Evolutionary conservation across 2,888 invertebrate genomes (phyloP), one percentile per base, ranked within the genome.

Genomic region (Tholera decimalis): DNA sequence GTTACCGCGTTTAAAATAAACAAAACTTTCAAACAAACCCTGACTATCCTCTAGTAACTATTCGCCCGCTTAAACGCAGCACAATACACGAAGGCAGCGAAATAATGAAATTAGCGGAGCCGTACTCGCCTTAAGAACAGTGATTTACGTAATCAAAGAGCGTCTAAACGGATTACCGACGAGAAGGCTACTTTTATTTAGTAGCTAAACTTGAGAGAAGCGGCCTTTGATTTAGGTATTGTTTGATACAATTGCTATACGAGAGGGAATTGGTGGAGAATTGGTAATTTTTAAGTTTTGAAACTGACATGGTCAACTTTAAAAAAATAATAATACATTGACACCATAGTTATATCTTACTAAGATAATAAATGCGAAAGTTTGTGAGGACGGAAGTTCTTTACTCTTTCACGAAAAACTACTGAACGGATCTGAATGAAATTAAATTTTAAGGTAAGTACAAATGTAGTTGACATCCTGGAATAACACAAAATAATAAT

Each of bases 121-220:
- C 79, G 84, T 46, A 82, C 80, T 80, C 85, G 88, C 83, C 88
- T 88, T 91, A 91, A 91, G 92, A 89, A 89, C 86, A 83, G 87
- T 89, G 91, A 92, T 92, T 91, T 89, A 89, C 88, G 87, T 89
- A 92, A 93, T 94, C 93, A 94, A 94, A 93, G 92, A 90, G 85
- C 88, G 83, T 66, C 83, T 90, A 89, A 91, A 88, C 83, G 84
- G 86, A 88, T 90, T 81, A 63, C 70, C 41, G 61, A 30, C 68
- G 75, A 71, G 73, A 75, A 79, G 72, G 79, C 71, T 69, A 70
- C 79, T 79, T 80, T 77, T 79, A 81, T 83, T 78, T 79, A 79
- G 73, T 68, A 80, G 73, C 66, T 72, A 66, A 69, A 77, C 69
- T 83, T 63, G 49, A 2, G 61, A 35, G 44, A 24, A 22, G 9